phyloP scores from a whole-genome alignment of 2,888 invertebrate genomes.

The Spatulosminthurus flaviceps region DNA sequence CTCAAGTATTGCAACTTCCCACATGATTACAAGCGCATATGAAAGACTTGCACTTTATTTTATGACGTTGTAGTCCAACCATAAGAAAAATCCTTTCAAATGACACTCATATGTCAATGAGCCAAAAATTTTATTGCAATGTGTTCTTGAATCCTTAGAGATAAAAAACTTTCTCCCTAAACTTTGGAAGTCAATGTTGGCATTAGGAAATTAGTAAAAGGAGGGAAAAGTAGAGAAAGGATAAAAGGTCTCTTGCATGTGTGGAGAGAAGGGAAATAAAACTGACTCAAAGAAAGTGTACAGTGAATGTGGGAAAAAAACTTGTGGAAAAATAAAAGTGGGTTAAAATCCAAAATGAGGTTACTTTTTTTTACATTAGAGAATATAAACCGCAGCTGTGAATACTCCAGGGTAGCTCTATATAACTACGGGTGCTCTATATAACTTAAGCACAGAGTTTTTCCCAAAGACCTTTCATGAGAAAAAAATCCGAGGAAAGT shows the following conservation, averaged over 20 bases:
- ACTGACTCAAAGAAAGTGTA: not conserved
- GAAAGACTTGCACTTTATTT: not conserved
- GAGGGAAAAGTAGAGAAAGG: too few species aligned
- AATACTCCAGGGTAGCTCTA: not conserved
- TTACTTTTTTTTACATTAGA: not conserved
- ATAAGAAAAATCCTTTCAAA: not conserved
- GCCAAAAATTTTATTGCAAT: not conserved
- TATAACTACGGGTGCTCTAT: not conserved
- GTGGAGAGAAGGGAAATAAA: too few species aligned
- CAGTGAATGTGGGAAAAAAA: not conserved
- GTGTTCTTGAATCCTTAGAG: not conserved
- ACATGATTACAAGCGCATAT: too few species aligned
- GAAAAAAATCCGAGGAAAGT: not conserved
- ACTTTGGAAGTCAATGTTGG: slow-evolving; percentile 8
- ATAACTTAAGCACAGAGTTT: too few species aligned
- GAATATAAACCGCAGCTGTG: not conserved
- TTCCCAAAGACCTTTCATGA: too few species aligned
- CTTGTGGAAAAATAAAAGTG: not conserved
- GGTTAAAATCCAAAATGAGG: not conserved
- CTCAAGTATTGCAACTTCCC: not conserved
- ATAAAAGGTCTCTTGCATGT: too few species aligned
- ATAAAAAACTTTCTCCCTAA: not conserved
- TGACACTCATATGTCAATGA: not conserved
- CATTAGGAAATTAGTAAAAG: not conserved
- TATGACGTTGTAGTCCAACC: not conserved